Evolutionary conservation across 2,113 vertebrate genomes (phyloP).

Genomic region (Tympanuchus pallidicinctus): DNA sequence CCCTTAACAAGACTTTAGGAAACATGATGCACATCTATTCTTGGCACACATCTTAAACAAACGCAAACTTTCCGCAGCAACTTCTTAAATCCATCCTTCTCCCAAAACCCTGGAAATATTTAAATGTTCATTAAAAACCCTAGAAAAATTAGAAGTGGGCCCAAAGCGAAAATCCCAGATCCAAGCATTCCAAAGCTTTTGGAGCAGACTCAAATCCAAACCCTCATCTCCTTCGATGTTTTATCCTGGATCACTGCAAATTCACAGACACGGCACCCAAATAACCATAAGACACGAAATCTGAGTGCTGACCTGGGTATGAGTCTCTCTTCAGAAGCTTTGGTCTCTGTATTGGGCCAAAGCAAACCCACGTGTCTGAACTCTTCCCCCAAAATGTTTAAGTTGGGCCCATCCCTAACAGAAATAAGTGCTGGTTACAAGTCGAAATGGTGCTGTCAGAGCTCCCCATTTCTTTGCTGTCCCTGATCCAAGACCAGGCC

Average conservation of each 20-base stretch:
- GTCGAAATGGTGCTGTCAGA: not conserved
- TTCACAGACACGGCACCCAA: not conserved
- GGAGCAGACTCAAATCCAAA: slow-evolving; percentile 73
- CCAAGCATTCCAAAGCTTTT: slow-evolving; percentile 30
- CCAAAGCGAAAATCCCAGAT: slow-evolving; percentile 25
- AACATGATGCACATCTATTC: slow-evolving; percentile 61
- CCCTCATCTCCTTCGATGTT: slow-evolving; percentile 60
- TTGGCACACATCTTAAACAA: slow-evolving; percentile 75
- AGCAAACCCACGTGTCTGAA: not conserved
- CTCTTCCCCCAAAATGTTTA: not conserved
- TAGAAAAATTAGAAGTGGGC: slow-evolving; percentile 40
- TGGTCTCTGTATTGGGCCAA: not conserved
- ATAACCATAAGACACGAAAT: not conserved
- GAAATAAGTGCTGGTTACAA: slow-evolving; percentile 64
- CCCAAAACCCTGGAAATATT: slow-evolving; percentile 34
- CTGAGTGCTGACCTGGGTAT: not conserved
- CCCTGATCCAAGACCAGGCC: not conserved
- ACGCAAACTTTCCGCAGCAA: slow-evolving; percentile 59
- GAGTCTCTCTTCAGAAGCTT: not conserved
- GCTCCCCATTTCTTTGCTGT: not conserved
- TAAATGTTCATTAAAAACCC: slow-evolving; percentile 54
- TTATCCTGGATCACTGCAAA: slow-evolving; percentile 34
- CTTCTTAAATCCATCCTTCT: slow-evolving; percentile 45
- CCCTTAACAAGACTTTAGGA: slow-evolving; percentile 67
- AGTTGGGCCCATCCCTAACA: not conserved